Conservation (phyloP, 2,888 invertebrate genomes). For the Zonitis immaculata region DNA sequence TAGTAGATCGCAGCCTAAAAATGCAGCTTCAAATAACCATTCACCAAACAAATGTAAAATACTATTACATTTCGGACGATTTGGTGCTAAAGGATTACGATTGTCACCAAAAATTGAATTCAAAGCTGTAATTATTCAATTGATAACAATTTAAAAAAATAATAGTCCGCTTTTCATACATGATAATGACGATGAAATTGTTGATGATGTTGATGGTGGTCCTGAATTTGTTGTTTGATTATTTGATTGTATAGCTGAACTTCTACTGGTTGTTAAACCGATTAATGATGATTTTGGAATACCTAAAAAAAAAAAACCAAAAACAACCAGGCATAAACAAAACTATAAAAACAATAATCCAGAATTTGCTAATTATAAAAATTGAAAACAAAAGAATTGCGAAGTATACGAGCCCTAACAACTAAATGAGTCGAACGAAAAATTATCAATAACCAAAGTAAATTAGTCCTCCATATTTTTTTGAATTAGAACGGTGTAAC, state of each 20-base stretch:
- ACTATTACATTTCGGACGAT: slow-evolving; percentile 89
- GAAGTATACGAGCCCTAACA: too few relatives aligned
- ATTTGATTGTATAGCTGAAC: slow-evolving; percentile 50
- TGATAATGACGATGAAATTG: not conserved
- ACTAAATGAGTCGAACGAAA: too few relatives aligned
- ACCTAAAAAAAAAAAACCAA: slow-evolving; percentile 50
- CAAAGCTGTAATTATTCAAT: slow-evolving; percentile 52
- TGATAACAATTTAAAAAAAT: not conserved
- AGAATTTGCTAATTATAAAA: too few relatives aligned
- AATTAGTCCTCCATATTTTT: too few relatives aligned
- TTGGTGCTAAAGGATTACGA: slow-evolving; percentile 59
- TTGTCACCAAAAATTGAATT: slow-evolving; percentile 51
- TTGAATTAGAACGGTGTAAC: too few relatives aligned
- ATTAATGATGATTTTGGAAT: slow-evolving; percentile 77
- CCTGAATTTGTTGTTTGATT: slow-evolving; percentile 61
- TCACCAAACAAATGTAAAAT: slow-evolving; percentile 93
- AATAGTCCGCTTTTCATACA: not conserved
- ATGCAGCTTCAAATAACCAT: slow-evolving; percentile 94
- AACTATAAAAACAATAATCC: too few relatives aligned
- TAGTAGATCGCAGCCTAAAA: slow-evolving; percentile 75
- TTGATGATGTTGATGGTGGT: slow-evolving; percentile 58
- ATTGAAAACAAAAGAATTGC: too few relatives aligned
- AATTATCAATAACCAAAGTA: too few relatives aligned
- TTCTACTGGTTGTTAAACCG: slow-evolving; percentile 69
- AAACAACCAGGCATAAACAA: too few relatives aligned